Percentiles rank a stretch among this genome's conserved stretches.
Conservation (phyloP, 2,113 vertebrate species). For the Platanista minor region DNA sequence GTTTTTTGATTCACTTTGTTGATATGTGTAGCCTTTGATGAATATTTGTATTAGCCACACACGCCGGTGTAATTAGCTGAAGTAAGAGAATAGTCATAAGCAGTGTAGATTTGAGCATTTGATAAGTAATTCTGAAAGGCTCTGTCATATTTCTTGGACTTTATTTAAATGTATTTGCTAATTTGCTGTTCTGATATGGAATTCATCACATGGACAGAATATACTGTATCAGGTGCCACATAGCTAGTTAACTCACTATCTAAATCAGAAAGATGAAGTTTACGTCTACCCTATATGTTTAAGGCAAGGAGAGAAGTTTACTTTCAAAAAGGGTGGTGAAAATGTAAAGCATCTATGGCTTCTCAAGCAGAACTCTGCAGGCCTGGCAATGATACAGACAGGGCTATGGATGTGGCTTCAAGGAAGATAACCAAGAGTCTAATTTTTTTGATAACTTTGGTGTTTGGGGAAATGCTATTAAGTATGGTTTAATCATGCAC, state of each 20-base stretch:
- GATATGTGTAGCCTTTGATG: not conserved
- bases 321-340: not conserved
- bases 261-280: not conserved
- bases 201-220: not conserved
- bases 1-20: not conserved
- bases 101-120: not conserved
- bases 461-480: slow-evolving; percentile 12
- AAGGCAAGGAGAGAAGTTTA: not conserved
- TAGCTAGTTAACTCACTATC: not conserved
- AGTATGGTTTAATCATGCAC: not conserved
- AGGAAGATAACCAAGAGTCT: not conserved
- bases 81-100: not conserved
- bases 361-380: not conserved
- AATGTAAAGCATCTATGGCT: not conserved
- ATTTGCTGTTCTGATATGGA: not conserved
- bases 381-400: not conserved
- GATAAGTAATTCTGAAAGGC: not conserved
- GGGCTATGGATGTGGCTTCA: not conserved
- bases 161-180: not conserved
- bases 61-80: not conserved
- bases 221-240: no score
- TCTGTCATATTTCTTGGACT: not conserved
- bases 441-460: not conserved
- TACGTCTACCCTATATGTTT: not conserved
- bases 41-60: not conserved